phyloP scores from a whole-genome alignment of 2,888 invertebrate genomes.

The Pteria penguin region DNA sequence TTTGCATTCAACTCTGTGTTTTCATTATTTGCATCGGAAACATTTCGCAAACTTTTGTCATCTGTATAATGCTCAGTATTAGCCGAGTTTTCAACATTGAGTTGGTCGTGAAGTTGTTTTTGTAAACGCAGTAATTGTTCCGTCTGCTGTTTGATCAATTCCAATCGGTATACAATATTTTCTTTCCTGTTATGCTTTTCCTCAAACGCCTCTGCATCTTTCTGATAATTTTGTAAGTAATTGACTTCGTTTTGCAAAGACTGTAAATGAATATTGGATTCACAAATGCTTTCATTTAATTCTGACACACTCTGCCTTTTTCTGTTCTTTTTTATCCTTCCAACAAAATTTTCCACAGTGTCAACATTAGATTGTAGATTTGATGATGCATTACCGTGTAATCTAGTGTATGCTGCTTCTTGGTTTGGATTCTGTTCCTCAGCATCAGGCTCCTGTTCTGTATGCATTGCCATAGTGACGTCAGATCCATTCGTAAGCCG shows the following conservation, averaged over 20 bases:
- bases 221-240: conserved; percentile 21
- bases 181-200: background rate
- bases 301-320: conserved; percentile 46
- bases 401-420: too few relatives aligned
- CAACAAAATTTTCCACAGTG: conserved; percentile 38
- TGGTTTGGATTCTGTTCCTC: conserved; percentile 2
- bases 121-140: conserved; percentile 35
- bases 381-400: too few relatives aligned
- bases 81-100: background rate
- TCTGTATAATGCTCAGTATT: too few relatives aligned
- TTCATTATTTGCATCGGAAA: too few relatives aligned
- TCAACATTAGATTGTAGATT: too few relatives aligned
- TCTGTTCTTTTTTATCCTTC: conserved; percentile 33
- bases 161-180: conserved; percentile 37
- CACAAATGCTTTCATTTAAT: conserved; percentile 41
- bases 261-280: conserved; percentile 36
- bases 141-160: conserved; percentile 35
- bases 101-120: conserved; percentile 34
- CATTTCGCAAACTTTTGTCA: too few relatives aligned
- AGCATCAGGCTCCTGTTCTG: conserved; percentile 31
- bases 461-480: conserved; percentile 44
- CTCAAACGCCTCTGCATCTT: background rate
- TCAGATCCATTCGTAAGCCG: too few relatives aligned
- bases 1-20: too few relatives aligned
- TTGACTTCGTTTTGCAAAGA: conserved; percentile 17